Evolutionary conservation across 35 echinoderm and acorn worm genomes (phyloP), one percentile per base, ranked within the genome.

Genomic region (Ptychodera flava): DNA sequence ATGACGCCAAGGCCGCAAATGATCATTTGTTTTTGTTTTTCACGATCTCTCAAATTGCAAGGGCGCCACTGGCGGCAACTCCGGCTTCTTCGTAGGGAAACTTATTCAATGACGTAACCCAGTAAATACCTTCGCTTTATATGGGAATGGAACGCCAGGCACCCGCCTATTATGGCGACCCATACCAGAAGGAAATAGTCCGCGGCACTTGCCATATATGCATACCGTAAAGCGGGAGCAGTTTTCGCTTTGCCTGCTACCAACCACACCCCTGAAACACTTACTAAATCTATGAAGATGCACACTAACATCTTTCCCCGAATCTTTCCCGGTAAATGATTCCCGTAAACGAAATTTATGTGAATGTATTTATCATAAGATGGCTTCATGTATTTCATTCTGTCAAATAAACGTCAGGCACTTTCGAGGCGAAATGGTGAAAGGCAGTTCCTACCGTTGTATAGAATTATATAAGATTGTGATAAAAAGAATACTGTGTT

Each of bases 41-140:
- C n/a, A n/a, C n/a, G 45, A 64, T 64, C 45, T 64, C 6, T 64
- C 22, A 64, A 64, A 22, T 64, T 12, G 6, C 6, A 64, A 64
- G 45, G 6, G 6, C 45, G 45, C 45, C 45, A 64, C 45, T 22
- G 22, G 22, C 45, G 45, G 45, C 45, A 6, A 64, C 45, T 64
- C 6, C 6, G 6, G 22, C 22, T 64, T 64, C 45, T 64, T 64
- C 6, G 45, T 22, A 22, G 22, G 45, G 6, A 22, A 6, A 6
- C 45, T 22, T 64, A 64, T 6, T 64, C 6, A 6, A 64, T 64
- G 45, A 64, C 45, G 45, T 64, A 64, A 64, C 45, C 22, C 6
- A 12, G 45, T 64, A 64, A 83, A 83, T 83, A 83, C 34, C 82
- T 35, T 83, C 82, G 33, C 82, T 83, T 30, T 83, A 83, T 83